Evolutionary conservation across 2,113 vertebrate genomes (phyloP), one percentile per base, ranked within the genome.

Genomic region (Chaetorhynchus papuensis): DNA sequence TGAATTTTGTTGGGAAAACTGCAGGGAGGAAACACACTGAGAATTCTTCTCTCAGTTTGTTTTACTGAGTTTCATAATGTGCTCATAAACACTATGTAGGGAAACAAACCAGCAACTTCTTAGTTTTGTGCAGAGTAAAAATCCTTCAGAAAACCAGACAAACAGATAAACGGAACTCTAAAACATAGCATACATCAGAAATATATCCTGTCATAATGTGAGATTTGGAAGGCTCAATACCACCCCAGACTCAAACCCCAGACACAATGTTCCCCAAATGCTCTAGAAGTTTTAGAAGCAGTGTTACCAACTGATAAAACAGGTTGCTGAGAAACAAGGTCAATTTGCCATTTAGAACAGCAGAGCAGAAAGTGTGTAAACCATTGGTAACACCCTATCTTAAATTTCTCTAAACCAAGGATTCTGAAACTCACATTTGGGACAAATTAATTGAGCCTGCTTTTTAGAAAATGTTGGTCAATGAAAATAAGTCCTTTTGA

Each of bases 1-100:
- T 52, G 59, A 91, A 72, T 84, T 96, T 87, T 84, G 14, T 85
- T 86, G 44, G 54, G 60, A 52, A 96, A 96, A 92, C 52, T 60
- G 19, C 27, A 64, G 47, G 60, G 84, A 66, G 37, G 10, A 86
- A 93, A 72, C n/a, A 61, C 14, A 65, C 15, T 44, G 65, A 49
- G 45, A 72, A 90, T 83, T 89, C 69, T 93, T 78, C 12, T 86
- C n/a, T 92, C 24, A 12, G 5, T 54, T 54, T 53, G 33, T 64
- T 64, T 79, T 61, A 49, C 22, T 54, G 20, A 60, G 10, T 49
- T 92, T 56, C 31, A 64, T 64, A 64, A 20, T 31, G 21, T 39
- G 27, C 20, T 83, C 64, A 47, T n/a, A 79, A 72, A 72, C 30
- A 49, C 19, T 21, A 24, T 14, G 14, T 9, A 61, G 24, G 27